Evolutionary conservation across 35 echinoderm and acorn worm species (phyloP), one percentile per base, ranked within the genome.

Genomic region (Ptychodera flava): DNA sequence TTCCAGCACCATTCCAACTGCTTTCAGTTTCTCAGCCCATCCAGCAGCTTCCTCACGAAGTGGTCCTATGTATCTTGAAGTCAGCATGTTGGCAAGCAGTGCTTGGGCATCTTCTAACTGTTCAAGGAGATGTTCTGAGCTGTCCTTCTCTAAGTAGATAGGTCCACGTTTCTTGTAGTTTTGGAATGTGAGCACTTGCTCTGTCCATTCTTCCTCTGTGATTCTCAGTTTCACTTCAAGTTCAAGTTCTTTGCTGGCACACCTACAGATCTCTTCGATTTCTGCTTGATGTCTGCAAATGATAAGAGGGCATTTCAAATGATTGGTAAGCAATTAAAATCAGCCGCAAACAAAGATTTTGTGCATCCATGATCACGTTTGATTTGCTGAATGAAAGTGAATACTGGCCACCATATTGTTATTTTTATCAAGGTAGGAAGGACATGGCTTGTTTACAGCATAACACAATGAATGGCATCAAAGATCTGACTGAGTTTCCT

Each of bases 131-230:
- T 99, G 96, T 45, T 99, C 96, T 6, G 93, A 94, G 80, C 91
- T 86, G 52, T 99, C 96, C 79, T 99, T 99, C 90, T 99, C 96
- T 75, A 99, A 88, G 79, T 87, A 99, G 90, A 99, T 99, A 6
- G 96, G 96, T 32, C 96, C 96, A 38, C 96, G 84, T 33, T 94
- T 90, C 90, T 99, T 99, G 86, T 94, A 99, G 14, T 92, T 85
- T 33, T 91, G 36, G 90, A 99, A 99, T 79, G 91, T 94, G 81
- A 99, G 77, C 0, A 99, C 96, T 90, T 99, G 96, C 64, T 99
- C 96, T 28, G 96, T 99, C 96, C 96, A 99, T 80, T 99, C 96
- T 85, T 99, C 96, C 79, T 99, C 96, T 0, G 96, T 99, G 79
- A 99, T 92, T 1, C 96, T 86, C 38, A 99, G 91, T 75, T 99